Evolutionary conservation across 2,888 invertebrate genomes (phyloP), one percentile per base, ranked within the genome.

Genomic region (Tipula vernalis): DNA sequence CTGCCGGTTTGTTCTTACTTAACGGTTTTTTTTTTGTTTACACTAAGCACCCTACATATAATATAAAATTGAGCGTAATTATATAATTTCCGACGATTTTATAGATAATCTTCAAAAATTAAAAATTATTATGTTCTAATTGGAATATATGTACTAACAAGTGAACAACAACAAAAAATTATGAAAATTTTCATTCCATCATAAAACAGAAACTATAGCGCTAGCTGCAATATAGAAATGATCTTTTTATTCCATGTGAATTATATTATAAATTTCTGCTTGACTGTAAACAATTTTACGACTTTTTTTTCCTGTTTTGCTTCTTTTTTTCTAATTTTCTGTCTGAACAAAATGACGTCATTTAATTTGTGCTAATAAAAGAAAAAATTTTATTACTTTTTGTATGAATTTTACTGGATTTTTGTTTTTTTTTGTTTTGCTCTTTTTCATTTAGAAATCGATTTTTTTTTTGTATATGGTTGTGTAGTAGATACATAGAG

Each of bases 211-310:
- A 28, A 71, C 4, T 28, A 12, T 71, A 71, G 71, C 71, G 18
- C 71, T 18, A 71, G 28, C 71, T 71, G 71, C 71, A 28, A 71
- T 71, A 71, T 71, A 71, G 71, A 28, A 51, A 71, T 71, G 71
- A 84, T 84, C 84, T 36, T 84, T 84, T 84, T 41, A 84, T 84
- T 84, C 41, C 84, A 84, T 84, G 84, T 71, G 71, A 71, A 71
- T 71, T 71, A 71, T 71, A 84, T 84, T 84, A 41, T 84, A 84
- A 39, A 84, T 84, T 84, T 84, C 28, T 84, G 84, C 41, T 84
- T 84, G 84, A 84, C 84, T 84, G 84, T 84, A 39, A 84, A 84
- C 84, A 84, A 39, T 84, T 84, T 84, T 84, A 84, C 84, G 84
- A 84, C 84, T 84, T 84, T 84, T 84, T 83, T 84, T 36, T 84